These are phyloP conservation scores for Oryzias woworae DNA, from an alignment of 2,113 vertebrate genomes.

Conservation along the genomic window DNA sequence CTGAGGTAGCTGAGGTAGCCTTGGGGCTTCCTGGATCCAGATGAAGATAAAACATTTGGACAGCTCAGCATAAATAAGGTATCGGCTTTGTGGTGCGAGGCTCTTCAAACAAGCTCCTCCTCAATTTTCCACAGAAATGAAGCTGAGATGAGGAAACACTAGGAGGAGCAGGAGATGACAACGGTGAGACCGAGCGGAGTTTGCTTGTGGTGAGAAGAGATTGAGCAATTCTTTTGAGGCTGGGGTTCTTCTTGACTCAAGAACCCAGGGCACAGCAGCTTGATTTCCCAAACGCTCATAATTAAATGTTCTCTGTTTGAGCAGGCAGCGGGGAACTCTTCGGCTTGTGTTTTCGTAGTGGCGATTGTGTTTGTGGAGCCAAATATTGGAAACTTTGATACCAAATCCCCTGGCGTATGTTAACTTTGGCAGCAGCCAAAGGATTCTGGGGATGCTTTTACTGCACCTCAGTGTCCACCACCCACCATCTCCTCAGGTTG, in stretches of 20 bases:
- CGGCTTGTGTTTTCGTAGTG: conserved; percentile 89
- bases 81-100: not conserved
- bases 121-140: conserved; percentile 26
- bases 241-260: conserved; percentile 76
- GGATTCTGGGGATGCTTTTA: conserved; percentile 89
- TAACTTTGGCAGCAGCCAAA: conserved; percentile 88
- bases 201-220: conserved; percentile 73
- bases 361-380: conserved; percentile 91
- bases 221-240: conserved; percentile 77
- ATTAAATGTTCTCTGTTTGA: conserved; percentile 94
- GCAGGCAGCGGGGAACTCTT: conserved; percentile 89
- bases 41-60: conserved; percentile 3
- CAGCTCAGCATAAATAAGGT: conserved; percentile 13
- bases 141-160: conserved; percentile 43
- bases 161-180: conserved; percentile 40
- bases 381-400: conserved; percentile 97
- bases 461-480: conserved; percentile 78
- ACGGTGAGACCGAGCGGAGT: conserved; percentile 33
- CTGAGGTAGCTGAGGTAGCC: not conserved
- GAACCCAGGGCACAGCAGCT: conserved; percentile 81
- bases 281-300: conserved; percentile 92
- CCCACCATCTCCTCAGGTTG: conserved; percentile 75
- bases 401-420: conserved; percentile 91
- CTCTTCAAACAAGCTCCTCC: not conserved
- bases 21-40: not conserved